A percentile compares a stretch with the other conserved stretches of the same genome.
These are phyloP conservation scores for human (Homo sapiens) DNA, from an alignment of 2,113 vertebrate genomes.

Conservation along the genomic window DNA sequence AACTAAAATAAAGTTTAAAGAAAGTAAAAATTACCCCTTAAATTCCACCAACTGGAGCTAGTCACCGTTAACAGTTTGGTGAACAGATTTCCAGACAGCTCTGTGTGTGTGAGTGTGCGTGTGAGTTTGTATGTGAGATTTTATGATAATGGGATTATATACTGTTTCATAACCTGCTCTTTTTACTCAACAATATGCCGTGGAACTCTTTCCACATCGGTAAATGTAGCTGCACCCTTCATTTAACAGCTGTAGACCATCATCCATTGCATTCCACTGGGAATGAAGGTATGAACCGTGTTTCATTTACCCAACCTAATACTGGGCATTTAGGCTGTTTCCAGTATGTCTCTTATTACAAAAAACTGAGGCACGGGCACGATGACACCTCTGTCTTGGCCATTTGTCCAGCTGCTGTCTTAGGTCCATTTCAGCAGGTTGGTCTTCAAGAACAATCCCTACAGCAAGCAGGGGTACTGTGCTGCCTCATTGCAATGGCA, in stretches of 20 bases:
- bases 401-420: background rate
- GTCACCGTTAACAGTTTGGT: conserved; percentile 59
- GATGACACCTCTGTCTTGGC: no score
- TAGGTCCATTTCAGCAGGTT: background rate
- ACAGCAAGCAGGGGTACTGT: no score
- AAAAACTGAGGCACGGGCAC: background rate
- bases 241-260: background rate
- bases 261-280: background rate
- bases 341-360: background rate
- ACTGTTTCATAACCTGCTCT: conserved; percentile 69
- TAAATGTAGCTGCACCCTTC: conserved; percentile 23
- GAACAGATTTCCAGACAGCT: conserved; percentile 70
- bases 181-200: conserved; percentile 60
- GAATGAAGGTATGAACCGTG: background rate
- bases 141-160: conserved; percentile 58
- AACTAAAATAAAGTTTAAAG: conserved; percentile 51
- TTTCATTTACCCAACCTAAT: background rate
- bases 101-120: background rate
- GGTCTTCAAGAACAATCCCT: background rate
- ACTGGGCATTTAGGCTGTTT: background rate
- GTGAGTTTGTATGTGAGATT: background rate
- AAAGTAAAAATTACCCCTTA: conserved; percentile 64
- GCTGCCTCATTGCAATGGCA: background rate
- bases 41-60: conserved; percentile 49
- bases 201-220: conserved; percentile 38